Evolutionary conservation across 2,888 invertebrate species (phyloP).

Genomic region (Phragmatobia fuliginosa): DNA sequence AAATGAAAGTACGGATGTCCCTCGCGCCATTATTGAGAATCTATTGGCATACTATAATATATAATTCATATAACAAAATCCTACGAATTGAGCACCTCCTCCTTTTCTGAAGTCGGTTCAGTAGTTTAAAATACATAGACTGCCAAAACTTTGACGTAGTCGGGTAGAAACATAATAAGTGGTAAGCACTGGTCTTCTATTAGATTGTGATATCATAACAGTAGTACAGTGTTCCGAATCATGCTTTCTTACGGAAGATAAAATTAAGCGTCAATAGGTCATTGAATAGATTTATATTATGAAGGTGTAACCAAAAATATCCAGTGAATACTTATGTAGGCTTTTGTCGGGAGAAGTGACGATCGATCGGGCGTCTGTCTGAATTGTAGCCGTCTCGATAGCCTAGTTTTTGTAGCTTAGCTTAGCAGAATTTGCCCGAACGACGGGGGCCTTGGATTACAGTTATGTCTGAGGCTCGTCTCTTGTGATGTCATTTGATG

Average conservation of each 20-base stretch:
- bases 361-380: conserved; percentile 55
- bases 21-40: too few relatives aligned
- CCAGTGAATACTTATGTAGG: conserved; percentile 10
- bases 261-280: neutral
- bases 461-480: conserved; percentile 26
- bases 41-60: too few relatives aligned
- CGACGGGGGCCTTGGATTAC: conserved; percentile 28
- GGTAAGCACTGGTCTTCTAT: neutral
- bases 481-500: conserved; percentile 20
- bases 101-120: too few relatives aligned
- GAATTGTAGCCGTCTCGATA: conserved; percentile 43
- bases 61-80: too few relatives aligned
- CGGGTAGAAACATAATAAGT: neutral
- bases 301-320: conserved; percentile 20
- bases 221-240: neutral
- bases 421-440: conserved; percentile 35
- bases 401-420: conserved; percentile 49
- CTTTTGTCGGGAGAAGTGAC: conserved; percentile 49
- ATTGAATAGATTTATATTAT: conserved; percentile 17
- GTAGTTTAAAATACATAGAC: too few relatives aligned
- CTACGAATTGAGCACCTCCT: too few relatives aligned
- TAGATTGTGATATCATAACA: neutral
- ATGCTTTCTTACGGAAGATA: neutral
- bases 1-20: too few relatives aligned
- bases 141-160: too few relatives aligned